Percentiles rank a stretch among this genome's conserved stretches.
These are phyloP conservation scores for Tholera decimalis DNA, from an alignment of 2,888 invertebrate genomes.

Conservation along the genomic window DNA sequence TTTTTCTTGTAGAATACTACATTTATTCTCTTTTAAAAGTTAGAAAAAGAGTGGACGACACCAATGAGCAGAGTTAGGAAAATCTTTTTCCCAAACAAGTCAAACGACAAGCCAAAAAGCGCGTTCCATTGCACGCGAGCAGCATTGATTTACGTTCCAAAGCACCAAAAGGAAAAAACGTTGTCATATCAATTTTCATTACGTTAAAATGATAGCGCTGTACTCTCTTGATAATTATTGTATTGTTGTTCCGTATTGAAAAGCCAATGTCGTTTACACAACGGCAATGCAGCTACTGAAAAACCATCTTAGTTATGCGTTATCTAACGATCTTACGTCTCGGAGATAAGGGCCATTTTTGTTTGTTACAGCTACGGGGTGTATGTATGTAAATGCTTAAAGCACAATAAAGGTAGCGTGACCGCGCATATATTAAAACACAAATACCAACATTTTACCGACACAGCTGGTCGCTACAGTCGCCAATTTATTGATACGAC, in stretches of 20 bases:
- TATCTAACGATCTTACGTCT: conserved; percentile 44
- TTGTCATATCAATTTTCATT: conserved; percentile 63
- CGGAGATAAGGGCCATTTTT: conserved; percentile 54
- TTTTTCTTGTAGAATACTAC: too few relatives aligned
- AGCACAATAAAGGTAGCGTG: conserved; percentile 78
- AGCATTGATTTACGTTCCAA: conserved; percentile 18
- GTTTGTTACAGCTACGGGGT: conserved; percentile 40
- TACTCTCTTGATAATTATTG: conserved; percentile 72
- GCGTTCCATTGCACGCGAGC: not conserved
- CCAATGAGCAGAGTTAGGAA: too few relatives aligned
- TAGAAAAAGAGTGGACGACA: too few relatives aligned
- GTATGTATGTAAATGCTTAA: conserved; percentile 69
- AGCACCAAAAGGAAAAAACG: conserved; percentile 35
- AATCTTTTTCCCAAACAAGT: too few relatives aligned
- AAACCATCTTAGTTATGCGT: conserved; percentile 43
- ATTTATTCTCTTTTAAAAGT: too few relatives aligned
- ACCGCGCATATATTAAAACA: conserved; percentile 79
- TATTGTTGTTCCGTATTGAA: conserved; percentile 73
- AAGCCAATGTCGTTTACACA: conserved; percentile 72
- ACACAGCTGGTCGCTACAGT: conserved; percentile 73
- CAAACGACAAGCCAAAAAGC: too few relatives aligned
- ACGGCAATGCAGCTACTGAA: conserved; percentile 74
- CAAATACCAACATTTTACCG: conserved; percentile 72
- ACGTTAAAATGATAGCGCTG: conserved; percentile 61
- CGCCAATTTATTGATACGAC: conserved; percentile 77